A percentile compares a stretch with the other conserved stretches of the same genome.
These are phyloP conservation scores for Mionectes olivaceus DNA, from an alignment of 2,797 vertebrate genomes.

Conservation along the genomic window DNA sequence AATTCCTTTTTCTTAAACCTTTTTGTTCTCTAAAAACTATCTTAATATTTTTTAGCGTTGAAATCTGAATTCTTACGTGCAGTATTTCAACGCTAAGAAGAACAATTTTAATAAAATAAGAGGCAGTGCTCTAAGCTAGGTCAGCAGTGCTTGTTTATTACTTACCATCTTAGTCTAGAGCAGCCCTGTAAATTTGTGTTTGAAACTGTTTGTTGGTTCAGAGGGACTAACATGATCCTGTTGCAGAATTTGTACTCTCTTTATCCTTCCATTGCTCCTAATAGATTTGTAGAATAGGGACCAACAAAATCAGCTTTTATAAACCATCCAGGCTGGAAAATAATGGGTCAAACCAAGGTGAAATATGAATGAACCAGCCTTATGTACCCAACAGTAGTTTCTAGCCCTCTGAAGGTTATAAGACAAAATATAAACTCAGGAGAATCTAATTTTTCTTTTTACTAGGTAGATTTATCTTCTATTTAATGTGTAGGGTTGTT, in stretches of 20 bases:
- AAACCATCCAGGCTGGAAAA: conserved; percentile 15
- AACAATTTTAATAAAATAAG: neutral
- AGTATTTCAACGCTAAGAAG: neutral
- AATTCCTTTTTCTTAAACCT: neutral
- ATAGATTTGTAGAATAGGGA: conserved; percentile 4
- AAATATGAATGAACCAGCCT: neutral
- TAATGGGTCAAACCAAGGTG: neutral
- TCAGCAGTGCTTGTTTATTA: neutral
- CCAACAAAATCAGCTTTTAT: conserved; percentile 14
- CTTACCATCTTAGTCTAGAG: neutral
- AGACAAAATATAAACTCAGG: conserved; percentile 39
- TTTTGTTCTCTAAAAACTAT: neutral
- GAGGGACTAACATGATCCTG: neutral
- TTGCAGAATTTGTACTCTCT: neutral
- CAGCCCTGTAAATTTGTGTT: neutral
- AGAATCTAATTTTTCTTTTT: neutral
- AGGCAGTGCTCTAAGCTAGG: neutral
- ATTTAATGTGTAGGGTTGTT: neutral
- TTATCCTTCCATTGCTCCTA: neutral
- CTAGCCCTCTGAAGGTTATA: neutral
- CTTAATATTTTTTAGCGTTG: neutral
- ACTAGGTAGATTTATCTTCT: neutral
- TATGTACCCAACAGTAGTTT: neutral
- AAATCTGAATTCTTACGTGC: neutral
- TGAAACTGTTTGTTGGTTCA: neutral